Percentiles rank a stretch among this genome's conserved stretches.
These are phyloP conservation scores for Agraylea sexmaculata DNA, from an alignment of 1,140 invertebrate species.

Conservation along the genomic window DNA sequence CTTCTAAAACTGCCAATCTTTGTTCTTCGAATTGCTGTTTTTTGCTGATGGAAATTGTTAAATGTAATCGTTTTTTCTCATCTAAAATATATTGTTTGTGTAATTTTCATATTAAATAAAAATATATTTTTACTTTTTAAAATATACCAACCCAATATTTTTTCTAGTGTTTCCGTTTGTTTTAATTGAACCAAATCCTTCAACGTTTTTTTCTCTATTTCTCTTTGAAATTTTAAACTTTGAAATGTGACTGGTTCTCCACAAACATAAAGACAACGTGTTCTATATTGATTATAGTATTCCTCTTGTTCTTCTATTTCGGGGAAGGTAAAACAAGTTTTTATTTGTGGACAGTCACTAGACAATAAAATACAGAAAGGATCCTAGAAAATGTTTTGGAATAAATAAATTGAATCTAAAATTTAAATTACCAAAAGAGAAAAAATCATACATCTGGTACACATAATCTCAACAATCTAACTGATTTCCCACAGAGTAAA, in stretches of 20 bases:
- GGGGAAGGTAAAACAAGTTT: constrained; percentile 41
- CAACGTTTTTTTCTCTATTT: constrained; percentile 36
- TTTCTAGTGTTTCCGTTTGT: constrained; percentile 39
- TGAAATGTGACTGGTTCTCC: constrained; percentile 33
- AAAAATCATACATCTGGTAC: constrained; percentile 41
- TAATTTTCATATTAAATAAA: neutral
- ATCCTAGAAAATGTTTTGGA: constrained; percentile 32
- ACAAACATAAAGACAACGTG: constrained; percentile 35
- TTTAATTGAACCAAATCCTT: constrained; percentile 36
- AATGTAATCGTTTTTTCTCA: constrained; percentile 35
- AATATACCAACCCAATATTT: constrained; percentile 31
- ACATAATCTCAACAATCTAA: constrained; percentile 46
- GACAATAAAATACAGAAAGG: constrained; percentile 41
- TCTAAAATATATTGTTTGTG: constrained; percentile 26
- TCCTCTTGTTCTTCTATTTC: constrained; percentile 40
- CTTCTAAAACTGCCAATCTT: constrained; percentile 38
- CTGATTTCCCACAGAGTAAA: constrained; percentile 47
- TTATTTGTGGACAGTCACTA: constrained; percentile 39
- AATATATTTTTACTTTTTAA: neutral
- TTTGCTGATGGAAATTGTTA: constrained; percentile 34
- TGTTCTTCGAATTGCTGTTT: constrained; percentile 25
- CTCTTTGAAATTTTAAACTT: constrained; percentile 31
- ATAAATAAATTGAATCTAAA: neutral
- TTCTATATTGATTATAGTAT: constrained; percentile 39
- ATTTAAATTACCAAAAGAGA: constrained; percentile 6